Evolutionary conservation across 2,888 invertebrate species (phyloP).

Genomic region (Catotricha subobsoleta): DNA sequence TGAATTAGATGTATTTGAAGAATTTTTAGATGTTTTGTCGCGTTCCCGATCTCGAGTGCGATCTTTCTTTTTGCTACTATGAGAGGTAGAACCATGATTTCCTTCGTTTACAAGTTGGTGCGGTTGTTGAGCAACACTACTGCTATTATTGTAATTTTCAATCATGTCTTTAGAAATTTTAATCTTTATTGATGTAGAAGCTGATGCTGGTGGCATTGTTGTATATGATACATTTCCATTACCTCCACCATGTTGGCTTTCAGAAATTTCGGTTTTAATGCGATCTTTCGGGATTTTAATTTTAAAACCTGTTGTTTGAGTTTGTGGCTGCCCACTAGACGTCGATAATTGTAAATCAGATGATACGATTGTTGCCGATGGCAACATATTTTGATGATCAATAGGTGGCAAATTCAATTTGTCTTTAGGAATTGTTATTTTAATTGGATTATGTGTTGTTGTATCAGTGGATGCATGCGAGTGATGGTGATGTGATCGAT

Average conservation of each 20-base stretch:
- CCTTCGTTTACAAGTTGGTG: slow-evolving; percentile 12
- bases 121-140: too few relatives aligned
- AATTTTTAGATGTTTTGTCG: slow-evolving; percentile 7
- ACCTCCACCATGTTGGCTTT: slow-evolving; percentile 6
- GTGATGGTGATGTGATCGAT: slow-evolving; percentile 6
- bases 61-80: slow-evolving; percentile 25
- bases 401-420: slow-evolving; percentile 27
- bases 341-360: neutral
- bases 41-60: slow-evolving; percentile 24
- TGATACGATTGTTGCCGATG: neutral
- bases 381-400: neutral
- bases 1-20: slow-evolving; percentile 12
- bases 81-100: too few relatives aligned
- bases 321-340: slow-evolving; percentile 15
- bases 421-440: slow-evolving; percentile 42
- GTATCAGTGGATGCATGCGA: neutral
- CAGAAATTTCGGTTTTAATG: slow-evolving; percentile 34
- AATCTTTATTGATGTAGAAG: slow-evolving; percentile 44
- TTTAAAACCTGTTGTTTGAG: slow-evolving; percentile 40
- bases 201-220: slow-evolving; percentile 12
- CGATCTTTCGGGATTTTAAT: slow-evolving; percentile 68
- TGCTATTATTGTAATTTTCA: slow-evolving; percentile 31
- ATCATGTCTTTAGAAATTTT: slow-evolving; percentile 63
- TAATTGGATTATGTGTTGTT: slow-evolving; percentile 17
- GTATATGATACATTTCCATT: neutral